Percentiles rank a stretch among this genome's conserved stretches.
These are phyloP conservation scores for Umimayanthus kanabou DNA, from an alignment of 92 coral and sea anemone species.

Conservation along the genomic window DNA sequence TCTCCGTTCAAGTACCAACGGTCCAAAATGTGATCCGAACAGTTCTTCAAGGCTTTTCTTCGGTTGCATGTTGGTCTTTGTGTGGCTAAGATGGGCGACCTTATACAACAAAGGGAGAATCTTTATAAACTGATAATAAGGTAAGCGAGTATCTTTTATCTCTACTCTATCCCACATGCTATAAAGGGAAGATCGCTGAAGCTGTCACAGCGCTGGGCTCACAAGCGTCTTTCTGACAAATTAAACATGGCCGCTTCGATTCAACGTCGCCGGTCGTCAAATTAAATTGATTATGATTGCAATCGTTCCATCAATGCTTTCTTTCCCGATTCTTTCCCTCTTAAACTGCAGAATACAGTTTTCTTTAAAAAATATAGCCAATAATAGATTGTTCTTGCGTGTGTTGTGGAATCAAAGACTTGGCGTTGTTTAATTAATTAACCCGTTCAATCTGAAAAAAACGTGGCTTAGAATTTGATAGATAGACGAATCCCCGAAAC, in stretches of 20 bases:
- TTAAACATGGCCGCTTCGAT: constrained; percentile 30
- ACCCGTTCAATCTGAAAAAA: background rate
- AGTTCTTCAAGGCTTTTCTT: background rate
- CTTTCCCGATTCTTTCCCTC: background rate
- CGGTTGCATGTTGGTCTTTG: background rate
- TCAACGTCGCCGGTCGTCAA: constrained; percentile 31
- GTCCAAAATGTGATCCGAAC: background rate
- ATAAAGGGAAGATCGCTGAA: background rate
- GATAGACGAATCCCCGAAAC: background rate
- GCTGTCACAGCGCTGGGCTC: background rate
- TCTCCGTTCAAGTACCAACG: background rate
- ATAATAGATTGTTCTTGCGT: background rate
- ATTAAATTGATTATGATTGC: background rate
- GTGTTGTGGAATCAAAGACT: background rate
- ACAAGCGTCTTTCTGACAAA: background rate
- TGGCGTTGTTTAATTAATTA: background rate
- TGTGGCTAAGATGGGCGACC: constrained; percentile 70
- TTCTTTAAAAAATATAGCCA: background rate
- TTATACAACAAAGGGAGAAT: constrained; percentile 86
- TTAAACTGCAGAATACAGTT: background rate
- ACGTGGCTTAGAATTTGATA: background rate
- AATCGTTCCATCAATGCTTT: background rate
- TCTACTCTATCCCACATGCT: background rate
- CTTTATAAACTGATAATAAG: constrained; percentile 94
- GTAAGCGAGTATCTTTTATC: constrained; percentile 41